These are phyloP conservation scores for Egretta garzetta DNA, from an alignment of 2,113 vertebrate genomes.

Conservation along the genomic window DNA sequence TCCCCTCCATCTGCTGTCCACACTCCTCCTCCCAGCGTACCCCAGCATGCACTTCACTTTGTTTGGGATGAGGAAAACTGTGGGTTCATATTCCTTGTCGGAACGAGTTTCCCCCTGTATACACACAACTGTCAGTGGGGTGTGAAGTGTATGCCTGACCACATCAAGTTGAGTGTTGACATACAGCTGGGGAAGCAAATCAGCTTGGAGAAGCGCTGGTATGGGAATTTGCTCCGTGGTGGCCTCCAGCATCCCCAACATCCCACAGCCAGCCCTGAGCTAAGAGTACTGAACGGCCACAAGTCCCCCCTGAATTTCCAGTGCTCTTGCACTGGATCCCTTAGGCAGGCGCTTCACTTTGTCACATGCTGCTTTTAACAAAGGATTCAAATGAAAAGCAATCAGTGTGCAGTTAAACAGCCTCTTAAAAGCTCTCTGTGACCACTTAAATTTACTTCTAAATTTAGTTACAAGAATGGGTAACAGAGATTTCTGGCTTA, in stretches of 20 bases:
- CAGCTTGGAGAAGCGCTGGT: not conserved
- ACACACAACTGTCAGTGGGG: fast-evolving
- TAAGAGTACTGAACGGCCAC: fast-evolving
- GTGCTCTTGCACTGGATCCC: not conserved
- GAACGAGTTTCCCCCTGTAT: fast-evolving
- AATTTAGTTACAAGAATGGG: not conserved
- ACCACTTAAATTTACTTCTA: not conserved
- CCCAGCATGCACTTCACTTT: not conserved
- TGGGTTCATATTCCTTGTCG: not conserved
- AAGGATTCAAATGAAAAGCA: not conserved
- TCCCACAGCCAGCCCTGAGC: not conserved
- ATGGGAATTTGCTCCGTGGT: fast-evolving
- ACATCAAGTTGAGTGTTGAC: not conserved
- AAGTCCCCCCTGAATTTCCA: not conserved
- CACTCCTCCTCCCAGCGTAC: not conserved
- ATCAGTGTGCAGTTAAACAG: not conserved
- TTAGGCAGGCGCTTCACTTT: not conserved
- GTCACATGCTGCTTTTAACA: not conserved
- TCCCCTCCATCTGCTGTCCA: not conserved
- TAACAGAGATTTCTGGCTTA: not conserved
- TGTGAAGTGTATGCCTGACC: not conserved
- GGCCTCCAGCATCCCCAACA: not conserved
- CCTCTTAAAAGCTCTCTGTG: not conserved
- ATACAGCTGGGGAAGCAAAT: not conserved
- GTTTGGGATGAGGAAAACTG: not conserved